These are phyloP conservation scores for Listronotus bonariensis DNA, from an alignment of 1,140 invertebrate genomes.

Conservation along the genomic window DNA sequence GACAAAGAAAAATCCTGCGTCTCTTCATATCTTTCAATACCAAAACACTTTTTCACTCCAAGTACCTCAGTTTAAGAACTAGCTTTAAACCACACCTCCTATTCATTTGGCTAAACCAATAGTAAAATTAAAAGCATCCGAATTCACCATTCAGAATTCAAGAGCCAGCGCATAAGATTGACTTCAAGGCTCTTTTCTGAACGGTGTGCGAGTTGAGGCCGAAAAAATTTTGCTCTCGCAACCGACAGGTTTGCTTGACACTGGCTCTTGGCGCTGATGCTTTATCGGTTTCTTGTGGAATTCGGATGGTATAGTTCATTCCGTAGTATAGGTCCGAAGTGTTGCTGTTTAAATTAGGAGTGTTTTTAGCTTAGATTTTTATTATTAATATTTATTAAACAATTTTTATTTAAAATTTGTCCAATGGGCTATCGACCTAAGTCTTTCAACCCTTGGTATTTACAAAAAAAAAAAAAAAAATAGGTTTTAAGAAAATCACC, in stretches of 20 bases:
- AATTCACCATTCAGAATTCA: conserved; percentile 23
- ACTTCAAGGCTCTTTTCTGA: conserved; percentile 14
- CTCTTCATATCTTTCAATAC: too few species aligned
- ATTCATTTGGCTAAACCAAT: conserved; percentile 29
- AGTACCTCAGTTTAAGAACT: too few species aligned
- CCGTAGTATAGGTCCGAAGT: not conserved
- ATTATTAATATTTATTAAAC: too few species aligned
- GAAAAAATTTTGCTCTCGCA: conserved; percentile 3
- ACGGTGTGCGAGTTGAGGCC: not conserved
- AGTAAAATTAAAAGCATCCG: conserved; percentile 10
- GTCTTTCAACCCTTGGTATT: too few species aligned
- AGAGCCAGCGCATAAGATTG: conserved; percentile 5
- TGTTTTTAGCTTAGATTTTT: too few species aligned
- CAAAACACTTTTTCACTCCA: too few species aligned
- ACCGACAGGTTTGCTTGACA: conserved; percentile 14
- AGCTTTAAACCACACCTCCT: conserved; percentile 28
- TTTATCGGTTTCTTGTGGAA: conserved; percentile 9
- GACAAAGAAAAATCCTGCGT: too few species aligned
- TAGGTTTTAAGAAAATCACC: too few species aligned
- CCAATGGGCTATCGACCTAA: too few species aligned
- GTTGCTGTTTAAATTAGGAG: too few species aligned
- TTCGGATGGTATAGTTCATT: conserved; percentile 5
- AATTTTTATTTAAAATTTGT: too few species aligned
- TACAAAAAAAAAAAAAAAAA: too few species aligned
- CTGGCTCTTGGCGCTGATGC: conserved; percentile 1